Base-by-base conservation (phyloP, 2,888 invertebrate genomes). In the Melipona bicolor region DNA sequence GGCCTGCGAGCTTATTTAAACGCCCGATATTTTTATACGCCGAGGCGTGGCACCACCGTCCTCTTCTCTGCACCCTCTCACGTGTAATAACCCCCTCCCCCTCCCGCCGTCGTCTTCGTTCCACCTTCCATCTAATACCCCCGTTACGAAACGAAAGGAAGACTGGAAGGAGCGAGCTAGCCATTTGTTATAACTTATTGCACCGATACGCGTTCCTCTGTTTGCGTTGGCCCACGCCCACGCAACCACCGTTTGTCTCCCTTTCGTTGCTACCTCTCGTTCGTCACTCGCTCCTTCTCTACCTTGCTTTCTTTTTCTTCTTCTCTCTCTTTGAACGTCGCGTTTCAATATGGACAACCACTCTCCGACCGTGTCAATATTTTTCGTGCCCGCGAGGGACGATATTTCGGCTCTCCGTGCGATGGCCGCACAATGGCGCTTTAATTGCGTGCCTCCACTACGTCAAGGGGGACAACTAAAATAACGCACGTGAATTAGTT, bases 181-280 rank as follows among this genome's bases (percentile, higher is more conserved):
- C 86, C 91, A 90, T 92, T 91, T 92, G 88, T 88, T 91, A 90
- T 88, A 91, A 91, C 86, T 92, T 89, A 88, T 88, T 85, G 89
- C 84, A 82, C 79, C 69, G 87, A 89, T 89, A 90, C 86, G 87
- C 86, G 89, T 85, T 84, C 74, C 81, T 85, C 68, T 87, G 87
- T 89, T 90, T 86, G 86, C 87, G 81, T 87, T 82, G 75, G 84
- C 77, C 87, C 77, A 87, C 88, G 87, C 91, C 89, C 89, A 88
- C 88, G 80, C 71, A 68, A 54, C 54, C 62, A 52, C 49, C 68
- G 69, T 69, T 21, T 19, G 36, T 21, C 9, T 17, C 43, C 32
- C 52, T 69, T 43, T 24, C 27, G 1, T 4, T 19, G 27, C 17
- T 32, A 11, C 32, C 13, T 32, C 67, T 67, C 27, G 21, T 17